A percentile compares a stretch with the other conserved stretches of the same genome.
phyloP scores from a whole-genome alignment of 2,888 invertebrate species.

The Branchipolynoe longqiensis region DNA sequence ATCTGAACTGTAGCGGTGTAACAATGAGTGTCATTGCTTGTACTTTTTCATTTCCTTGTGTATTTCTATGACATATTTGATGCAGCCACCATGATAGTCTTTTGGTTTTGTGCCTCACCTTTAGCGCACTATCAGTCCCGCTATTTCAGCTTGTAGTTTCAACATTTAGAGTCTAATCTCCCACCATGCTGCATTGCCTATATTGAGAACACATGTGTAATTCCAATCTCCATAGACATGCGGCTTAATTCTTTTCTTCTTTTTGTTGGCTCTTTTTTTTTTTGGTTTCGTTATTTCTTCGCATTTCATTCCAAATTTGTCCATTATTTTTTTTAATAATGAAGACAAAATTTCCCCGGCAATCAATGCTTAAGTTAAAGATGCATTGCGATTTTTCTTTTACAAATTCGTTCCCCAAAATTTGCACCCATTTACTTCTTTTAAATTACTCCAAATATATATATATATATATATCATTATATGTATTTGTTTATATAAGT shows the following conservation, averaged over 20 bases:
- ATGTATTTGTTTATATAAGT: too few relatives aligned
- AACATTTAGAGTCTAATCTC: not conserved
- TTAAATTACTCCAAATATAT: too few relatives aligned
- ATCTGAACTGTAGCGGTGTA: too few relatives aligned
- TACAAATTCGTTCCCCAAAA: too few relatives aligned
- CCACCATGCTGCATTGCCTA: slow-evolving; percentile 4
- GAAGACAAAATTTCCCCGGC: not conserved
- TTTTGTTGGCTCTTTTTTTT: not conserved
- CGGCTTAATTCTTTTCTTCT: not conserved
- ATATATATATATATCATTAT: too few relatives aligned
- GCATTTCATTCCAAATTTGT: not conserved
- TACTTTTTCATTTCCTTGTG: not conserved
- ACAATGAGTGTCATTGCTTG: too few relatives aligned
- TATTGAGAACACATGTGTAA: not conserved
- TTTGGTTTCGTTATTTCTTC: not conserved
- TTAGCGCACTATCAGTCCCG: slow-evolving; percentile 5
- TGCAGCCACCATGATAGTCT: slow-evolving; percentile 10
- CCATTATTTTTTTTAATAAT: not conserved
- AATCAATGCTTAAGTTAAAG: too few relatives aligned
- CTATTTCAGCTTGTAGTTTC: not conserved
- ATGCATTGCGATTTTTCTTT: too few relatives aligned
- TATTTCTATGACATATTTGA: not conserved
- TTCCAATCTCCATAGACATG: not conserved
- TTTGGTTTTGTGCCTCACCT: slow-evolving; percentile 21
- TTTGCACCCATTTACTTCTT: not conserved